phyloP scores from a whole-genome alignment of 2,888 invertebrate species.

The Gymnosoma rotundatum region DNA sequence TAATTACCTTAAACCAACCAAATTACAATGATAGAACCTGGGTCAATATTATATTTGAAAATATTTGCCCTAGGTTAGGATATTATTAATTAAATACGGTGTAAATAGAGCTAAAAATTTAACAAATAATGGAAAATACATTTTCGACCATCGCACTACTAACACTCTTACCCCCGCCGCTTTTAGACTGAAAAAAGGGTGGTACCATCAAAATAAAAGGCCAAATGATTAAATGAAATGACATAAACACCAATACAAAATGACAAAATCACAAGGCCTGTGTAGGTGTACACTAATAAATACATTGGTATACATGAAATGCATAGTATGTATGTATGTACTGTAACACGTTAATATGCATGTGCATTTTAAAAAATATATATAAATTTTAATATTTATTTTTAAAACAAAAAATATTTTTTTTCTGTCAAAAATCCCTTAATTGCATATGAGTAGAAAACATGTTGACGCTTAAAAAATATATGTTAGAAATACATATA shows the following conservation, averaged over 20 bases:
- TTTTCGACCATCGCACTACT: not conserved
- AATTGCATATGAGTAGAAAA: slow-evolving; percentile 36
- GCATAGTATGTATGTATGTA: not conserved
- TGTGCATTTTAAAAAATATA: slow-evolving; percentile 45
- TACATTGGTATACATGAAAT: not conserved
- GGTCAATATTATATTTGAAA: slow-evolving; percentile 62
- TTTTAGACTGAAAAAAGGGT: not conserved
- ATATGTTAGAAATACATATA: not conserved
- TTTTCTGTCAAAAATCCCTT: slow-evolving; percentile 48
- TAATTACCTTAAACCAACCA: slow-evolving; percentile 28
- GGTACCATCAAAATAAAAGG: slow-evolving; percentile 24
- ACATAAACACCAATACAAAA: slow-evolving; percentile 48
- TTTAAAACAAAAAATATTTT: slow-evolving; percentile 19
- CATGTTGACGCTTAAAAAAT: slow-evolving; percentile 24
- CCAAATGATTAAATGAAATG: slow-evolving; percentile 55
- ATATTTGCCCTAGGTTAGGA: slow-evolving; percentile 59
- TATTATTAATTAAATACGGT: slow-evolving; percentile 56
- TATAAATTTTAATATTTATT: slow-evolving; percentile 54
- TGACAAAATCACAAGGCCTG: slow-evolving; percentile 13
- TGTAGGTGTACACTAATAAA: not conserved
- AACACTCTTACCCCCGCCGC: no score
- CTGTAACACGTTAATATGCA: not conserved
- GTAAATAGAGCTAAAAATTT: slow-evolving; percentile 55
- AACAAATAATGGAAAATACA: not conserved
- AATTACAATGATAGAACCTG: slow-evolving; percentile 30